A percentile compares a stretch with the other conserved stretches of the same genome.
Conservation (phyloP, 1,140 invertebrate species). For the Panagrolaimus sp. region DNA sequence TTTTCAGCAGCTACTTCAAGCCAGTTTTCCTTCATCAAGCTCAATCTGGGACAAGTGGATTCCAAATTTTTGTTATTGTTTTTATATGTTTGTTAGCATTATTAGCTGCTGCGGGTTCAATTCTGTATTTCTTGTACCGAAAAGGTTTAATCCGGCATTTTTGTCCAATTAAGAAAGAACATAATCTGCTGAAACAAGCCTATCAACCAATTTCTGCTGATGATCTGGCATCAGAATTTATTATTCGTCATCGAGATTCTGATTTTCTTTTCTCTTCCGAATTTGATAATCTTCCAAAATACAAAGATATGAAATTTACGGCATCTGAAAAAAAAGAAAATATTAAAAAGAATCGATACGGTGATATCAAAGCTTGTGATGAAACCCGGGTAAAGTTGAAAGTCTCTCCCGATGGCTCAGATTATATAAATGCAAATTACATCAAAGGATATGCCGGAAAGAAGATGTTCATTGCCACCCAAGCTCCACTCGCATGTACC, state of each 20-base stretch:
- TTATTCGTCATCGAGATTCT: constrained; percentile 51
- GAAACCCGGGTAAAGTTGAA: constrained; percentile 49
- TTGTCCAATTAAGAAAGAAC: constrained; percentile 46
- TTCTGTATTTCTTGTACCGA: constrained; percentile 42
- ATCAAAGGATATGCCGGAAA: constrained; percentile 54
- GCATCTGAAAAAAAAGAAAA: constrained; percentile 56
- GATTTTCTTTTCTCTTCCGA: constrained; percentile 56
- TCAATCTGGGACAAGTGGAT: neutral
- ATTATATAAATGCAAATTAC: constrained; percentile 58
- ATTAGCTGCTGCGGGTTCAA: neutral
- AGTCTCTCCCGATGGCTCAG: constrained; percentile 35
- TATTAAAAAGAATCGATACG: constrained; percentile 53
- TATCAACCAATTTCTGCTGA: constrained; percentile 50
- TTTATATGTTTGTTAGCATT: constrained; percentile 23
- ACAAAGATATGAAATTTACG: constrained; percentile 32
- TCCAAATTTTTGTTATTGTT: constrained; percentile 36
- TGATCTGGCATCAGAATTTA: constrained; percentile 48
- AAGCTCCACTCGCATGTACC: constrained; percentile 89
- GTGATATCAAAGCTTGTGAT: constrained; percentile 55
- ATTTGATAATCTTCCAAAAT: constrained; percentile 49
- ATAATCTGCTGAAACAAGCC: constrained; percentile 35
- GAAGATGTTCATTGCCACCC: constrained; percentile 64
- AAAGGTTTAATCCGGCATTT: constrained; percentile 41
- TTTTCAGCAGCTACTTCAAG: constrained; percentile 41
- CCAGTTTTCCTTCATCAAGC: constrained; percentile 30